Evolutionary conservation across 2,888 invertebrate genomes (phyloP).

Genomic region (Drosophila putrida): DNA sequence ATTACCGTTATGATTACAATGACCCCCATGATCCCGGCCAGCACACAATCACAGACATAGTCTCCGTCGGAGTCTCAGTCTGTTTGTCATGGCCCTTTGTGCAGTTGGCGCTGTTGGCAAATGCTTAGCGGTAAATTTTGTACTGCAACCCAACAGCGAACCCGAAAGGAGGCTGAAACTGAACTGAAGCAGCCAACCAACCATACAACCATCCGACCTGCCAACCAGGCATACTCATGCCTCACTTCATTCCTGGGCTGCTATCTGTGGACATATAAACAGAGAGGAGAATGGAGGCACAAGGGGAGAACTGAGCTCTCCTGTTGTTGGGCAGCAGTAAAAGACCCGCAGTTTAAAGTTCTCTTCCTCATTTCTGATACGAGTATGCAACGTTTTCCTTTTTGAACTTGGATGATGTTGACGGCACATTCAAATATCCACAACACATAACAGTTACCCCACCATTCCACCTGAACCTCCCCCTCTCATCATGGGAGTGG

Average conservation of each 20-base stretch:
- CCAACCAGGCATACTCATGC: constrained; percentile 23
- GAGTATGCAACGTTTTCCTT: constrained; percentile 47
- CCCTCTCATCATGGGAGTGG: background rate
- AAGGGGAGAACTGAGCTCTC: constrained; percentile 6
- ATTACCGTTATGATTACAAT: constrained; percentile 78
- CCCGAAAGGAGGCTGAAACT: constrained; percentile 18
- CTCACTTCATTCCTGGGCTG: constrained; percentile 37
- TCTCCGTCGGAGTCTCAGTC: constrained; percentile 13
- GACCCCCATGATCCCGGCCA: constrained; percentile 80
- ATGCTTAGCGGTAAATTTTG: constrained; percentile 75
- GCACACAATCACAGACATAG: constrained; percentile 34
- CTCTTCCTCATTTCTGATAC: constrained; percentile 45
- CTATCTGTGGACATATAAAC: constrained; percentile 36
- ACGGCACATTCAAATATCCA: constrained; percentile 51
- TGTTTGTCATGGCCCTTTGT: constrained; percentile 66
- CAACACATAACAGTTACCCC: constrained; percentile 43
- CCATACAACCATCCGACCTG: constrained; percentile 23
- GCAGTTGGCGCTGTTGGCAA: constrained; percentile 65
- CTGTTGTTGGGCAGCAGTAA: constrained; percentile 21
- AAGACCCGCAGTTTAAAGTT: constrained; percentile 72
- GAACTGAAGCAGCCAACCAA: constrained; percentile 27
- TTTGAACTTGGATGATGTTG: constrained; percentile 43
- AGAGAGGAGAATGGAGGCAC: background rate
- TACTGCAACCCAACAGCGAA: constrained; percentile 40
- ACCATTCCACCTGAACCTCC: background rate